Evolutionary conservation across 1,140 invertebrate species (phyloP), one percentile per base, ranked within the genome.

Genomic region (Calosoma granatense): DNA sequence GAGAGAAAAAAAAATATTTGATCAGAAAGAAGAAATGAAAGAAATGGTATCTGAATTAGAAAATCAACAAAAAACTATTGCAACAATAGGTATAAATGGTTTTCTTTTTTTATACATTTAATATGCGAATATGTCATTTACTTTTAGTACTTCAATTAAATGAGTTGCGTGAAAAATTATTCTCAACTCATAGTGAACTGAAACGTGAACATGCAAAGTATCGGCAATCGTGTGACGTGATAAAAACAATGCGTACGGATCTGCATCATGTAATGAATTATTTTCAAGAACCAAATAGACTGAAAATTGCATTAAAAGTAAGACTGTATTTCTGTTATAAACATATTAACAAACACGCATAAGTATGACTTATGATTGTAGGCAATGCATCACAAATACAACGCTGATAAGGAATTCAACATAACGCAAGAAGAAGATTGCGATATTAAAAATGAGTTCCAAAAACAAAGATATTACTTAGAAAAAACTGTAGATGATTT

Each of bases 221-320:
- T 51, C 73, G 81, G 61, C 78, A 79, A n/a, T 76, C 83, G 6
- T 81, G 88, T 60, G 79, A 81, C 53, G 74, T 84, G 0, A 64
- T 93, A 2, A 82, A 84, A 61, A 80, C 81, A 63, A 87, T 94
- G 22, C 83, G 87, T 68, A 82, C 83, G 22, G 89, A 94, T 64
- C 77, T 94, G 22, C 83, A 87, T 61, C 80, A 85, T 57, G 82
- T 85, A 63, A 85, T 87, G 2, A 81, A 79, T 0, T 78, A 86
- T 21, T 82, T 92, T 20, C 85, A 91, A 70, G 82, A 92, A 59
- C 82, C 86, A 0, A 80, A 80, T 17, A 81, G 84, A 53, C 71
- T 95, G 1, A 92, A 90, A 72, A 78, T 78, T n/a, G 80, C 78
- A n/a, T 81, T 94, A 1, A 86, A 82, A 67, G 83, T 80, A 65